Evolutionary conservation across 2,113 vertebrate species (phyloP), one percentile per base, ranked within the genome.

Genomic region (Parotia lawesii): DNA sequence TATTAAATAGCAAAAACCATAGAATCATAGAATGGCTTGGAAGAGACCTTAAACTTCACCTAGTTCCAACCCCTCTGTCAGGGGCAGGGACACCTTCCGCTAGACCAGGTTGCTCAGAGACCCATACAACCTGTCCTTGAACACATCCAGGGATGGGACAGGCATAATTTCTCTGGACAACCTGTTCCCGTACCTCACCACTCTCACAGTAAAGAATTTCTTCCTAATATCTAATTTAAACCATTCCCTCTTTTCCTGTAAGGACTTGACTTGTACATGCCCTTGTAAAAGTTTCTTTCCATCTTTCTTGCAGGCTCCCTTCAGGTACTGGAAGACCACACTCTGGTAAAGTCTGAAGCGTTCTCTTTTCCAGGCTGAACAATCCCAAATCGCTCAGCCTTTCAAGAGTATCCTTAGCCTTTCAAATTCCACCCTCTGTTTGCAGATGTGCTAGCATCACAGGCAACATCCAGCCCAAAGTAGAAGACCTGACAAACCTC

Each of bases 171-270:
- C 9, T 81, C 23, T 5, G 12, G 45, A 45, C 6, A 58, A 17
- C 9, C 33, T 58, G 20, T 21, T 38, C 13, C 25, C 2, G 2
- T 54, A 15, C 22, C 14, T 76, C 40, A 42, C 10, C 6, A 37
- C 25, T 22, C 8, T 35, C 18, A 76, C 5, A 48, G 25, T 48
- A 20, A 82, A 37, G 11, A 48, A 69, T 69, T 56, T 54, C 11
- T 45, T 74, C 25, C 18, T 61, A 42, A 28, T 54, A 35, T 35
- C 17, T 82, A 13, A 48, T 42, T 17, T 23, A 54, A 61, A 54
- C 5, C 15, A 8, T 37, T 70, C 8, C 2, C 0, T 0, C 19
- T 37, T 61, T 10, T 48, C 14, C 35, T 40, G 5, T 56, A 28
- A 58, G 10, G 18, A 23, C 18, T 33, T 15, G 37, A 60, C 25